Conservation (phyloP, 2,113 vertebrate genomes). For the Varanus salvator region DNA sequence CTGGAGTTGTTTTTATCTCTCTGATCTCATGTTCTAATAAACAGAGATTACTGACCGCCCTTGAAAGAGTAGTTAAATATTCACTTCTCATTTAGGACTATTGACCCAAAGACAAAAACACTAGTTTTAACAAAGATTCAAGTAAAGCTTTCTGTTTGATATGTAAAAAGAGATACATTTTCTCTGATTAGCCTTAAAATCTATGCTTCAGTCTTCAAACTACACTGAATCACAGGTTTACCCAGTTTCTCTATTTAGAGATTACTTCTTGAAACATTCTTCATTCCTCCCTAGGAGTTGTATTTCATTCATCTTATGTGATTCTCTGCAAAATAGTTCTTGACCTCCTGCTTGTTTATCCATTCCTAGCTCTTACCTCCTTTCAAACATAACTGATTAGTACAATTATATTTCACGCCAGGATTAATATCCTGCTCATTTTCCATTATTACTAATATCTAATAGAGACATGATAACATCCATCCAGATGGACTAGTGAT, state of each 20-base stretch:
- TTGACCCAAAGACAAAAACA: constrained; percentile 43
- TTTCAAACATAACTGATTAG: fast-evolving
- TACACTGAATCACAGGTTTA: not conserved
- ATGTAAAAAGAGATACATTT: not conserved
- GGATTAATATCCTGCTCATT: not conserved
- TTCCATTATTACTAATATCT: not conserved
- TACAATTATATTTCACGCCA: not conserved
- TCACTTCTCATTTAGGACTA: constrained; percentile 51
- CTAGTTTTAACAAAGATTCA: constrained; percentile 20
- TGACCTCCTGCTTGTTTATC: too few relatives aligned
- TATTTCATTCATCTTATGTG: not conserved
- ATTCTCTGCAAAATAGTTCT: not conserved
- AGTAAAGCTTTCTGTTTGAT: constrained; percentile 41
- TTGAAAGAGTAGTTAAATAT: constrained; percentile 57
- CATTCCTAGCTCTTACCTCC: not conserved
- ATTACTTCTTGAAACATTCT: not conserved
- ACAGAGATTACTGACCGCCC: constrained; percentile 28
- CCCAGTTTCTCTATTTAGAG: not conserved
- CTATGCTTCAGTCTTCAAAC: not conserved
- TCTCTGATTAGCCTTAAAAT: not conserved
- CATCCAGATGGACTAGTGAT: not conserved
- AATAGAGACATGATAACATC: not conserved
- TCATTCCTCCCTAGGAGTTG: not conserved
- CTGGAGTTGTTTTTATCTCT: constrained; percentile 6
- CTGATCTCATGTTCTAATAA: constrained; percentile 16